Percentiles rank a stretch among this genome's conserved stretches.
phyloP scores from a whole-genome alignment of 1,140 invertebrate species.

The Drosophila repleta region DNA sequence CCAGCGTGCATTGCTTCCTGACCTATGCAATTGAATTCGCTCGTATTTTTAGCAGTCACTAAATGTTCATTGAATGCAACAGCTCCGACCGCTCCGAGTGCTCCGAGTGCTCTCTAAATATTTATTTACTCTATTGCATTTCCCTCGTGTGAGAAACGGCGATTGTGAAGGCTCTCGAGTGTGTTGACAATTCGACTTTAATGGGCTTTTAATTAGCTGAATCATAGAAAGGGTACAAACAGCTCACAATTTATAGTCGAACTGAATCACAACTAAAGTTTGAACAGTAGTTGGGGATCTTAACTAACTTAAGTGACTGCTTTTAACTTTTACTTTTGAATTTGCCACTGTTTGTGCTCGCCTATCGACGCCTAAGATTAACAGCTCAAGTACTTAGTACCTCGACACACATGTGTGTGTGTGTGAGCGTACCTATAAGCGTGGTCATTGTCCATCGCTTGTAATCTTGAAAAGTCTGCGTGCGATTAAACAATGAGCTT shows the following conservation, averaged over 20 bases:
- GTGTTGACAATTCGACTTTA: conserved; percentile 5
- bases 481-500: conserved; percentile 51
- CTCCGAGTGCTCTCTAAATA: not conserved
- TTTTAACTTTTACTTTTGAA: conserved; percentile 8
- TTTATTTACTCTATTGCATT: not conserved
- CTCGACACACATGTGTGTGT: not conserved
- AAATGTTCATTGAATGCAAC: conserved; percentile 24
- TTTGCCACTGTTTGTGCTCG: conserved; percentile 19
- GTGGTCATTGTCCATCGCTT: conserved; percentile 17
- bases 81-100: not conserved
- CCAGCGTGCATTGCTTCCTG: conserved; percentile 32
- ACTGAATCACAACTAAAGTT: not conserved
- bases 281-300: not conserved
- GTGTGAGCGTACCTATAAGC: not conserved
- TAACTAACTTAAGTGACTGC: not conserved
- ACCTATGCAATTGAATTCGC: conserved; percentile 38
- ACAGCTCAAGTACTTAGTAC: conserved; percentile 21
- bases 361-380: conserved; percentile 36
- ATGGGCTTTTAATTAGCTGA: conserved; percentile 6
- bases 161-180: not conserved
- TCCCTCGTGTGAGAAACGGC: not conserved
- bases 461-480: conserved; percentile 63
- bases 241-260: not conserved
- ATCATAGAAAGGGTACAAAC: not conserved
- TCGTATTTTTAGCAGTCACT: conserved; percentile 33